Percentiles rank a stretch among this genome's conserved stretches.
Conservation (phyloP, 2,888 invertebrate genomes). For the Clistopyga incitator region DNA sequence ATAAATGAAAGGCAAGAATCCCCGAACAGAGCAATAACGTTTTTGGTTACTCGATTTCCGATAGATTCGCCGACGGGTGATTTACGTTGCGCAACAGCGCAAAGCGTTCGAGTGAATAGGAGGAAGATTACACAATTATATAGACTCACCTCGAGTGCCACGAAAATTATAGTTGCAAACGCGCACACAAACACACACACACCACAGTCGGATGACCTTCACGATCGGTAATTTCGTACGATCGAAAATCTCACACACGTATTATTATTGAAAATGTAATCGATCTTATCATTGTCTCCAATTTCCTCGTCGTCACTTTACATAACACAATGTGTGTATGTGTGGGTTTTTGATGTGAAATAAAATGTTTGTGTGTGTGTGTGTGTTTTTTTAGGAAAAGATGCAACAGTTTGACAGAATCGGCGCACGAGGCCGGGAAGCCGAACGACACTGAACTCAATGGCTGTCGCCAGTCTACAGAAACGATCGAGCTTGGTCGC, state of each 20-base stretch:
- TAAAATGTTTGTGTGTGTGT: neutral
- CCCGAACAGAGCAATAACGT: neutral
- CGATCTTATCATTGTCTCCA: neutral
- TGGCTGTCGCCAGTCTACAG: conserved; percentile 57
- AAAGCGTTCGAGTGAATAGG: conserved; percentile 15
- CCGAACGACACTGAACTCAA: conserved; percentile 62
- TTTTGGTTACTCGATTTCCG: neutral
- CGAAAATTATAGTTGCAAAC: conserved; percentile 55
- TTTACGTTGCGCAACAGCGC: conserved; percentile 52
- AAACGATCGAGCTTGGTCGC: conserved; percentile 46
- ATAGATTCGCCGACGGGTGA: neutral
- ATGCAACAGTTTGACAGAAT: conserved; percentile 32
- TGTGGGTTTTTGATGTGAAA: no score
- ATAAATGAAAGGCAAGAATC: neutral
- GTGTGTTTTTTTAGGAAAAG: neutral
- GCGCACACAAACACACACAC: neutral
- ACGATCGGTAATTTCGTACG: neutral
- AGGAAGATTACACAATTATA: conserved; percentile 55
- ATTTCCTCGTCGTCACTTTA: neutral
- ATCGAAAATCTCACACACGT: conserved; percentile 15
- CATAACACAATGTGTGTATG: neutral
- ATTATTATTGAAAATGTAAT: conserved; percentile 2
- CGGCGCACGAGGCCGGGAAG: conserved; percentile 55
- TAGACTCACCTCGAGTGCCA: conserved; percentile 60
- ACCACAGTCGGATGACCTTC: neutral